These are phyloP conservation scores for Actinia equina DNA, from an alignment of 64 coral and sea anemone genomes.

Conservation along the genomic window DNA sequence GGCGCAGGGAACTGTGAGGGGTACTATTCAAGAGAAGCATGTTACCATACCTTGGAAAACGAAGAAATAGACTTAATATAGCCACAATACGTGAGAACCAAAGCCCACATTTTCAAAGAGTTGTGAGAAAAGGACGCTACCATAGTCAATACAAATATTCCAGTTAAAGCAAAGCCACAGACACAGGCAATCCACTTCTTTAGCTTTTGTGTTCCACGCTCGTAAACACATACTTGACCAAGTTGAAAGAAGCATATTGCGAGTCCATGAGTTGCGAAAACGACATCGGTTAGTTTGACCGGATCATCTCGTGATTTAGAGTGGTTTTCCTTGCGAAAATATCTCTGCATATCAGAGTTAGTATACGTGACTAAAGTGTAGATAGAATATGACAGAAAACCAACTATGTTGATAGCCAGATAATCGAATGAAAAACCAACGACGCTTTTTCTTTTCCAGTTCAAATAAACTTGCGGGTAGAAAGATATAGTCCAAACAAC, in stretches of 20 bases:
- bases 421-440: neutral
- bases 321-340: neutral
- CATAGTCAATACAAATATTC: neutral
- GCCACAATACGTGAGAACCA: neutral
- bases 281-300: neutral
- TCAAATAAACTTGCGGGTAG: neutral
- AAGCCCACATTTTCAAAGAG: conserved; percentile 1
- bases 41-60: neutral
- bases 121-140: neutral
- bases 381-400: neutral
- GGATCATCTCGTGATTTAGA: neutral
- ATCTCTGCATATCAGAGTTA: neutral
- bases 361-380: neutral
- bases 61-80: neutral
- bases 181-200: neutral
- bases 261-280: neutral
- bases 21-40: too few relatives aligned
- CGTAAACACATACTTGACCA: neutral
- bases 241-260: neutral
- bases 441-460: neutral
- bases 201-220: neutral
- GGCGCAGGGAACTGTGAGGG: too few relatives aligned
- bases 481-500: neutral
- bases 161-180: neutral
- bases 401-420: neutral